Base-by-base conservation (phyloP, 2,797 vertebrate genomes). In the Peromyscus melanophrys region DNA sequence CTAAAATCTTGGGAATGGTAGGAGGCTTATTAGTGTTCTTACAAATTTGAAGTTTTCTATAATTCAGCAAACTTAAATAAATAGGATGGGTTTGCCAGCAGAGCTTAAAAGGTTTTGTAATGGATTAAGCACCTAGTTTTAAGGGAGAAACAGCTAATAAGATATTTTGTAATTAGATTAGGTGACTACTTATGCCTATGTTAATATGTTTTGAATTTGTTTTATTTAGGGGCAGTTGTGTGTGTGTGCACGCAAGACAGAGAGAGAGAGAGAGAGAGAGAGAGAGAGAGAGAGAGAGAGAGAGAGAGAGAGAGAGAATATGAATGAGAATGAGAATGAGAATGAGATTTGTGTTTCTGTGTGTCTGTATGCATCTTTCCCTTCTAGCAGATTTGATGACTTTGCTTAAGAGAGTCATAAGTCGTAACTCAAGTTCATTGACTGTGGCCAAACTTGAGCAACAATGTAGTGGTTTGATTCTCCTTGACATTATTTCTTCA, bases 401-500 rank as follows among this genome's bases (percentile, higher is more conserved):
- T 94, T 92, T 95, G 95, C 40, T 77, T 93, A 92, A 92, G 59
- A 92, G 86, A 92, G 86, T 8, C 73, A 89, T 12, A 91, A 89
- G 76, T 91, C 77, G 89, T 46, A 92, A 97, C 82, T 73, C 82
- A 29, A 75, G 27, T 46, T 95, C n/a, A 49, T 34, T 96, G 17
- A 84, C 65, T 57, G 34, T 97, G 77, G 13, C 77, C 73, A 95
- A 81, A 97, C 82, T 92, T 96, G 31, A 87, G 34, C 84, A 95
- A 40, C 29, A 10, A 40, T 71, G 31, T 14, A 95, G 14, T 92
- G 21, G 69, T 96, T 89, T 92, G 10, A 8, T 95, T 82, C 21
- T 90, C 6, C 21, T 43, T 85, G 55, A 93, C 43, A 49, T 14
- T 14, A 31, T n/a, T 63, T 87, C 25, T 83, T 73, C 52, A 1